Evolutionary conservation across 2,797 vertebrate species (phyloP), one percentile per base, ranked within the genome.

Genomic region (Pelodytes ibericus): DNA sequence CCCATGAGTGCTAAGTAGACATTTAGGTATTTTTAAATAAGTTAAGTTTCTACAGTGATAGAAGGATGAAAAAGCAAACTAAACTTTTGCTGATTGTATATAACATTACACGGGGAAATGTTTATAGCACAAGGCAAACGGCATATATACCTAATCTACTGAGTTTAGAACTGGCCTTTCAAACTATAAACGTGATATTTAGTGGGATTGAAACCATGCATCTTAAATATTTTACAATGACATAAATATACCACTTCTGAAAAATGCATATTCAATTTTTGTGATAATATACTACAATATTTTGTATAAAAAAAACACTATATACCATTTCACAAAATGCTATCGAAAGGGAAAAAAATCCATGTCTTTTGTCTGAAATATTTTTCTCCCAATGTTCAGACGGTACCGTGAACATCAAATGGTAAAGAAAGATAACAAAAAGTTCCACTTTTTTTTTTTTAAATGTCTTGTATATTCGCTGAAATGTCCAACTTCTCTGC

Each of bases 71-170:
- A 65, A 30, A 30, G 22, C 22, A 30, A 74, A 49, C 30, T 33
- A 59, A 39, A 47, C 62, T 65, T 66, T 74, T 58, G 58, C 64
- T 4, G 65, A n/a, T 30, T 61, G 39, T 51, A 24, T 29, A 51
- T 53, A 20, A 39, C 22, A 41, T 60, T 53, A 69, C 60, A 75
- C 39, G 57, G 63, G 33, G 44, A 61, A 27, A 75, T 51, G 36
- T 69, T 69, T 75, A 59, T 24, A 36, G 41, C 44, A 69, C 65
- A 69, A 61, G 53, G 44, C 22, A 69, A 61, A 75, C 39, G 44
- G 24, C 56, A 68, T 75, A 58, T 69, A 68, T 75, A 27, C 65
- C 56, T 61, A 69, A 61, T 75, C 56, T 75, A 60, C 56, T 49
- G 64, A 74, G n/a, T 59, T 66, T 74, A 33, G 49, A 68, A 68